Evolutionary conservation across 2,888 invertebrate species (phyloP), one percentile per base, ranked within the genome.

Genomic region (Gryllus longicercus): DNA sequence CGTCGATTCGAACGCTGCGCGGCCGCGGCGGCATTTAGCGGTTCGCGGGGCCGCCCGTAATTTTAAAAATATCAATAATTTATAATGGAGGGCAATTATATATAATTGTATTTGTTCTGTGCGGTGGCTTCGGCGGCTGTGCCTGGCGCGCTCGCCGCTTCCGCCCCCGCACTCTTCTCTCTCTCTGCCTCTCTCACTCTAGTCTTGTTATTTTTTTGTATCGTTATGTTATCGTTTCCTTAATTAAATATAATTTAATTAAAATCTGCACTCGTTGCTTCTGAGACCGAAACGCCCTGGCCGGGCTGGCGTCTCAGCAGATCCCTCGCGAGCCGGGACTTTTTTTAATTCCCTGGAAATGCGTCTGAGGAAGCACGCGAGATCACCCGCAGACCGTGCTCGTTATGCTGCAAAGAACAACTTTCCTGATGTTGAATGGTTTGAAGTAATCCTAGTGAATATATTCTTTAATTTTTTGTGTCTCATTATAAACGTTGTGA

Each of bases 81-180:
- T 63, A 63, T 63, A 63, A 63, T 63, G 63, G 63, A n/a, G n/a
- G 63, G 63, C 63, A 63, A 63, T 63, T 63, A 63, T n/a, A 63
- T 63, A n/a, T 63, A 63, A 63, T 63, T 63, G 63, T 63, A 63
- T 63, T 63, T 63, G 63, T n/a, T 63, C 63, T 63, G 63, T n/a
- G 63, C 63, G 63, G 14, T n/a, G 63, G 63, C n/a, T 63, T 14
- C 16, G 14, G 16, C 63, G 63, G n/a, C 63, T 63, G 63, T 63
- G 16, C 16, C 16, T 63, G 63, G 63, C 63, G 63, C 14, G n/a
- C 16, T 63, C 63, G 14, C 63, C 38, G 38, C 38, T 38, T 38
- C 38, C 38, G 38, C 38, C 38, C 38, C 38, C 38, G 38, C 38
- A 8, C 38, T 38, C 38, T 38, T 5, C 25, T 38, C 38, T 38